These are phyloP conservation scores for Steatornis caripensis DNA, from an alignment of 2,113 vertebrate genomes.

Conservation along the genomic window DNA sequence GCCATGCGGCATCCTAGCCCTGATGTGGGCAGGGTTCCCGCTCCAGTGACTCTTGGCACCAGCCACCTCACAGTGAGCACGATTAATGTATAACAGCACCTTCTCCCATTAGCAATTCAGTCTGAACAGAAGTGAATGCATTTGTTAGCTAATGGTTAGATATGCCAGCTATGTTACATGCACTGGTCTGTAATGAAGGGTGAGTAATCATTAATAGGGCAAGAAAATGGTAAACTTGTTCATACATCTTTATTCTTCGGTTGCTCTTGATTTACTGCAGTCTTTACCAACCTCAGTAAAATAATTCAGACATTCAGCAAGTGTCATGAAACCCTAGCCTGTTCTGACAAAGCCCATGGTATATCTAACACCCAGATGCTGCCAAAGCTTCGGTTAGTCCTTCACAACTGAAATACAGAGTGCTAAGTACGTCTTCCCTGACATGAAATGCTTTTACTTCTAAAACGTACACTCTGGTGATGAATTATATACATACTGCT, in stretches of 20 bases:
- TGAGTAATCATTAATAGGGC: slow-evolving; percentile 7
- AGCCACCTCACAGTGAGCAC: not conserved
- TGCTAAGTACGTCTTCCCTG: not conserved
- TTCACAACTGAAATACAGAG: not conserved
- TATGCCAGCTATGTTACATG: not conserved
- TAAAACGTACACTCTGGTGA: not conserved
- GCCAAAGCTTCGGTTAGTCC: not conserved
- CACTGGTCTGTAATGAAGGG: not conserved
- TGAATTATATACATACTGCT: not conserved
- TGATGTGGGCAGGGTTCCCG: rapidly evolving
- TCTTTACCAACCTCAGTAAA: not conserved
- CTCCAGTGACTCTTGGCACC: not conserved
- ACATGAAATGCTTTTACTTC: not conserved
- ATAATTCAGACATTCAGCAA: not conserved
- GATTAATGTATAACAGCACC: not conserved
- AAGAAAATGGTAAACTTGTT: not conserved
- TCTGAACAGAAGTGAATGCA: not conserved
- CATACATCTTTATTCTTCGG: not conserved
- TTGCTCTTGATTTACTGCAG: not conserved
- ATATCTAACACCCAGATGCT: not conserved
- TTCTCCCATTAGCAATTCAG: not conserved
- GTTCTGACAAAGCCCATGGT: not conserved
- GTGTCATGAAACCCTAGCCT: not conserved
- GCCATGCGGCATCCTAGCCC: not conserved
- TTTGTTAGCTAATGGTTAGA: not conserved